Conservation (phyloP, 2,797 vertebrate genomes). For the Molossus alvarezi region DNA sequence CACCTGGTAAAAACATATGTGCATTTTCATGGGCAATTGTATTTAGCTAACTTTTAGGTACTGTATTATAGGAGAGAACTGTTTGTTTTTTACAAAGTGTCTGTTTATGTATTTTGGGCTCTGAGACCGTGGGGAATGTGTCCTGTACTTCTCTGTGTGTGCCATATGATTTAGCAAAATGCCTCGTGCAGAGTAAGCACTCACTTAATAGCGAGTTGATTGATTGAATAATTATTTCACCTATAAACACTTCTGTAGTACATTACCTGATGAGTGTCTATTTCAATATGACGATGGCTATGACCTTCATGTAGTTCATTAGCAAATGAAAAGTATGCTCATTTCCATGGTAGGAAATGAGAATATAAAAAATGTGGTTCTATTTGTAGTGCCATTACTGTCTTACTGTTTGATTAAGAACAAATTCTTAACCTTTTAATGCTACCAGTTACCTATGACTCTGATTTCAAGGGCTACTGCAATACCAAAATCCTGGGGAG, state of each 20-base stretch:
- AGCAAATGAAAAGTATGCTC: constrained; percentile 87
- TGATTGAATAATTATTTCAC: constrained; percentile 84
- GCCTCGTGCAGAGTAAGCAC: constrained; percentile 60
- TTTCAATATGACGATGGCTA: constrained; percentile 81
- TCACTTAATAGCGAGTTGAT: constrained; percentile 78
- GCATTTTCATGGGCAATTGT: constrained; percentile 37
- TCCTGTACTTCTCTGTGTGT: constrained; percentile 32
- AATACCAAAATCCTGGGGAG: constrained; percentile 67
- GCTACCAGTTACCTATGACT: constrained; percentile 83
- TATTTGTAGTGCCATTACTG: constrained; percentile 88
- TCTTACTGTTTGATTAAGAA: constrained; percentile 87
- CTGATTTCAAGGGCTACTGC: constrained; percentile 80
- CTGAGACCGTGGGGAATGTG: not conserved
- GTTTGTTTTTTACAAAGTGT: constrained; percentile 38
- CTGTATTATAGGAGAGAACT: constrained; percentile 1
- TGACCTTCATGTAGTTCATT: constrained; percentile 87
- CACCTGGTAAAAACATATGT: not conserved
- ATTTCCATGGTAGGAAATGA: constrained; percentile 87
- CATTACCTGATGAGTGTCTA: constrained; percentile 83
- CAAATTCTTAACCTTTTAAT: constrained; percentile 88
- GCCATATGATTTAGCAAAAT: constrained; percentile 72
- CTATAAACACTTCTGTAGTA: constrained; percentile 83
- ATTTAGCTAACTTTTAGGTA: not conserved
- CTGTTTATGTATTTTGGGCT: constrained; percentile 46
- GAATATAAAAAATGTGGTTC: constrained; percentile 87